A percentile compares a stretch with the other conserved stretches of the same genome.
phyloP scores from a whole-genome alignment of 2,797 vertebrate species.

The Catamblyrhynchus diadema region DNA sequence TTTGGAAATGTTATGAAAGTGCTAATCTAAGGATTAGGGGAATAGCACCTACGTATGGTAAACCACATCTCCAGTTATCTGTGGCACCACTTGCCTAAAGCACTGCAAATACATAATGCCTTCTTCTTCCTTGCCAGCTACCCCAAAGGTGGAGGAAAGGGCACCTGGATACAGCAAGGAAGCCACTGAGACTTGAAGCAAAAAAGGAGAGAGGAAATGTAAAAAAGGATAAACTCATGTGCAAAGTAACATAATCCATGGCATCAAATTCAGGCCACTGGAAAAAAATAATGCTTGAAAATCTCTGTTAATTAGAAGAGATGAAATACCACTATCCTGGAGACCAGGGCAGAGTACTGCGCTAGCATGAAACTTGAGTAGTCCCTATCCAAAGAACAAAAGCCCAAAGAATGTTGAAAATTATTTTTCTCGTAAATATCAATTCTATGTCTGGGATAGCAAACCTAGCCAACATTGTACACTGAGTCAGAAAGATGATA shows the following conservation, averaged over 20 bases:
- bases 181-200: background rate
- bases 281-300: background rate
- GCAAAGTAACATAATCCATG: background rate
- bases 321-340: background rate
- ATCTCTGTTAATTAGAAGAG: background rate
- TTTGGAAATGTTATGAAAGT: background rate
- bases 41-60: background rate
- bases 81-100: background rate
- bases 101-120: background rate
- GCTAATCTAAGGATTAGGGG: background rate
- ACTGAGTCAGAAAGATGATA: conserved; percentile 9
- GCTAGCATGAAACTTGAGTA: background rate
- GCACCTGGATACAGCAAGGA: background rate
- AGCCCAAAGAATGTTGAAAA: background rate
- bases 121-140: background rate
- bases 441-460: background rate
- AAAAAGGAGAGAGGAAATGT: background rate
- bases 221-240: background rate
- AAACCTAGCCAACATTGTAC: background rate
- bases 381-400: background rate
- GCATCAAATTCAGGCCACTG: background rate
- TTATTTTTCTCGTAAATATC: background rate
- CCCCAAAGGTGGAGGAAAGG: background rate
- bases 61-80: background rate
- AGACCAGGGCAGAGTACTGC: background rate